Evolutionary conservation across 2,888 invertebrate genomes (phyloP).

Genomic region (Catocala nupta): DNA sequence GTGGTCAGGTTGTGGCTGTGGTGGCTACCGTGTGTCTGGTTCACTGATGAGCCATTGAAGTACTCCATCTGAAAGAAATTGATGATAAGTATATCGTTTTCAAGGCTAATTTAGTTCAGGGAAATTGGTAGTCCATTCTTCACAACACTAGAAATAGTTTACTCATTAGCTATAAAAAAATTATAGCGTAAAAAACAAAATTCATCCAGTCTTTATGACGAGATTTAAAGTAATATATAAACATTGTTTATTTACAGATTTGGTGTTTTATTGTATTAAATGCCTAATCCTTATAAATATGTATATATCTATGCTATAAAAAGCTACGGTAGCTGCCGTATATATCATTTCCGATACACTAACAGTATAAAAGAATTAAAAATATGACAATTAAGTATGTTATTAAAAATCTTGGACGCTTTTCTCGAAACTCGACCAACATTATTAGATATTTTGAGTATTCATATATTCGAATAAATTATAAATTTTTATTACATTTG

Average conservation of each 20-base stretch:
- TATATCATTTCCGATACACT: neutral
- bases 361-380: neutral
- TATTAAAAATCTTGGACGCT: neutral
- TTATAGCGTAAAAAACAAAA: too few relatives aligned
- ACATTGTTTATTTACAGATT: too few relatives aligned
- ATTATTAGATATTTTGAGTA: neutral
- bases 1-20: conserved; percentile 80
- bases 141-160: too few relatives aligned
- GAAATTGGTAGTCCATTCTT: too few relatives aligned
- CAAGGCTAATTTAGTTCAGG: too few relatives aligned
- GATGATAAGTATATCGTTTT: conserved; percentile 18
- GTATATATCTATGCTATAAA: too few relatives aligned
- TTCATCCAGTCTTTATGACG: too few relatives aligned
- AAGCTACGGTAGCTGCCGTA: neutral
- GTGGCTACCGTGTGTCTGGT: conserved; percentile 79
- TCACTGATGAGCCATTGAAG: conserved; percentile 82
- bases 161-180: too few relatives aligned
- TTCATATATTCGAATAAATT: conserved; percentile 21
- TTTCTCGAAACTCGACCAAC: neutral
- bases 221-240: too few relatives aligned
- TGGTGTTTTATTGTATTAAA: too few relatives aligned
- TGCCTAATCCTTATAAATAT: too few relatives aligned
- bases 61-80: conserved; percentile 81
- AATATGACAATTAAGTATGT: neutral
- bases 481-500: conserved; percentile 12